Percentiles rank a stretch among this genome's conserved stretches.
Evolutionary conservation across 92 coral and sea anemone species (phyloP).

Genomic region (Zoanthus solanderi): DNA sequence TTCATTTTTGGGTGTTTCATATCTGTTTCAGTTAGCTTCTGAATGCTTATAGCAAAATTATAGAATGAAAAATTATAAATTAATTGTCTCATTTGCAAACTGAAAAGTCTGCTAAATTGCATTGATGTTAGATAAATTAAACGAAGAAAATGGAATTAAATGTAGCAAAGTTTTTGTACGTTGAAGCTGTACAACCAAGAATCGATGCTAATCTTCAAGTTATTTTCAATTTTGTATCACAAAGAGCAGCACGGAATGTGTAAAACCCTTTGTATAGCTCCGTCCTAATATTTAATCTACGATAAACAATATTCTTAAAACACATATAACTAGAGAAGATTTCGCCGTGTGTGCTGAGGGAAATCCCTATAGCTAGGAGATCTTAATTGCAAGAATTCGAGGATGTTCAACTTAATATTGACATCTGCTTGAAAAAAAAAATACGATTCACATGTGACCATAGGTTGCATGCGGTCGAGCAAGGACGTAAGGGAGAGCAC

Average conservation of each 20-base stretch:
- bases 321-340: slow-evolving; percentile 16
- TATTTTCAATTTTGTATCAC: not conserved
- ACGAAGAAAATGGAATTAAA: not conserved
- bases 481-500: slow-evolving; percentile 83
- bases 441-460: slow-evolving; percentile 75
- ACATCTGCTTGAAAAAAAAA: slow-evolving; percentile 4
- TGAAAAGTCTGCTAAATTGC: not conserved
- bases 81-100: not conserved
- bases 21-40: not conserved
- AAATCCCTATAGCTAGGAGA: slow-evolving; percentile 8
- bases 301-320: slow-evolving; percentile 32
- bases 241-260: not conserved
- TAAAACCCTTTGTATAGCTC: slow-evolving; percentile 3
- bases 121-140: not conserved
- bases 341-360: slow-evolving; percentile 22
- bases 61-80: not conserved
- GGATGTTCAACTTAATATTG: not conserved
- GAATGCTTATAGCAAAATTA: not conserved
- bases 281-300: slow-evolving; percentile 23
- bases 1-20: not conserved
- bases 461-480: slow-evolving; percentile 97
- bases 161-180: not conserved
- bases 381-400: not conserved
- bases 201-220: not conserved
- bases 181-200: not conserved